Percentiles rank a stretch among this genome's conserved stretches.
Conservation (phyloP, 2,113 vertebrate species). For the Ondatra zibethicus region DNA sequence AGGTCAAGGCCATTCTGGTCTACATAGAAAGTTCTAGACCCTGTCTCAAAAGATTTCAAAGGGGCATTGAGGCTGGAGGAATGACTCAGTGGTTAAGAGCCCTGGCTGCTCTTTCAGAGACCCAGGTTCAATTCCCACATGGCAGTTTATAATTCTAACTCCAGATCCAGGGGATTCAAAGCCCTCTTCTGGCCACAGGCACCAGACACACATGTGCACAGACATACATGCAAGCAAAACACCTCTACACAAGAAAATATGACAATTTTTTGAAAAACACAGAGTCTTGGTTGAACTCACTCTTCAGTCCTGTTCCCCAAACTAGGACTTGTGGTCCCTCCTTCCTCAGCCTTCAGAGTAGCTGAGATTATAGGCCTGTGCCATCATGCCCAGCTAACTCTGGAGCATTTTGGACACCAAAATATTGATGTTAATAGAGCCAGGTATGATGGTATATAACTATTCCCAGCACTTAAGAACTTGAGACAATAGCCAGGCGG, state of each 20-base stretch:
- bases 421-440: constrained; percentile 54
- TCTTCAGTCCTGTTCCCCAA: background rate
- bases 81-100: background rate
- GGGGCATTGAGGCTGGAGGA: background rate
- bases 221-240: background rate
- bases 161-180: background rate
- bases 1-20: background rate
- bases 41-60: background rate
- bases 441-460: background rate
- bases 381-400: background rate
- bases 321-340: background rate
- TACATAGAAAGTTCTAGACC: background rate
- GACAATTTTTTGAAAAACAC: background rate
- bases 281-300: background rate
- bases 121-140: background rate
- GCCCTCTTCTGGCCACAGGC: background rate
- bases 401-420: constrained; percentile 36
- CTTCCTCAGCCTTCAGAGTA: too few relatives aligned
- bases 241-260: background rate
- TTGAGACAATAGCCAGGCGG: background rate
- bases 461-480: background rate
- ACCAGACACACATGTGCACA: background rate
- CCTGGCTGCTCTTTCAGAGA: background rate
- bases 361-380: too few relatives aligned
- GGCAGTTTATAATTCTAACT: background rate